These are phyloP conservation scores for Poeciliopsis infans DNA, from an alignment of 2,797 vertebrate genomes.

Conservation along the genomic window DNA sequence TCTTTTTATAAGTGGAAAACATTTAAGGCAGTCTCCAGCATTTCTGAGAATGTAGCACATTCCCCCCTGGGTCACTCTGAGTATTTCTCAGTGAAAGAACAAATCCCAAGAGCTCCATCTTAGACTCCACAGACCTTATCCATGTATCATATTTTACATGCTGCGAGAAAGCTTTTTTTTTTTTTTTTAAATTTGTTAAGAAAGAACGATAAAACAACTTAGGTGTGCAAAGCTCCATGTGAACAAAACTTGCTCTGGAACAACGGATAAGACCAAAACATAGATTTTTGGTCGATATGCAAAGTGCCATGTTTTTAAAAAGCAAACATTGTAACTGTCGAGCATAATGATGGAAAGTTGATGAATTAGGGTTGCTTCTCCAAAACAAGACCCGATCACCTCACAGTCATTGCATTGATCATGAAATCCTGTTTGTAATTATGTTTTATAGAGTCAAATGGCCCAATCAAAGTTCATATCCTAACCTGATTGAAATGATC, in stretches of 20 bases:
- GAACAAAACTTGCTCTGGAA: neutral
- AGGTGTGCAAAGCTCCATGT: neutral
- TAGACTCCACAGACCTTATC: neutral
- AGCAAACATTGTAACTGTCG: neutral
- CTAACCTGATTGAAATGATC: neutral
- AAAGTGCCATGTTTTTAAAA: neutral
- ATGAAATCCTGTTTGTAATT: neutral
- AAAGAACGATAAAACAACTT: neutral
- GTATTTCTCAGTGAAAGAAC: neutral
- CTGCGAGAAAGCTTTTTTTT: neutral
- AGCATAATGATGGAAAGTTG: neutral
- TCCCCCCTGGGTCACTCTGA: neutral
- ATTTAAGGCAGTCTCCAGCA: neutral
- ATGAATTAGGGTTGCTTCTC: neutral
- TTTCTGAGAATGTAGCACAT: neutral
- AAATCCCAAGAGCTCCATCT: slow-evolving; percentile 5
- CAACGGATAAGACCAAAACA: neutral
- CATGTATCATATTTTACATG: neutral
- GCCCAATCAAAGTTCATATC: neutral
- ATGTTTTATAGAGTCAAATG: neutral
- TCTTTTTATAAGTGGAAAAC: neutral
- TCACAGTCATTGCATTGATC: neutral
- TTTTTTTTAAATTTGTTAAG: neutral
- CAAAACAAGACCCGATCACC: neutral
- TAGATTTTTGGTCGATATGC: neutral